Evolutionary conservation across 2,888 invertebrate species (phyloP), one percentile per base, ranked within the genome.

Genomic region (Spilosoma lubricipeda): DNA sequence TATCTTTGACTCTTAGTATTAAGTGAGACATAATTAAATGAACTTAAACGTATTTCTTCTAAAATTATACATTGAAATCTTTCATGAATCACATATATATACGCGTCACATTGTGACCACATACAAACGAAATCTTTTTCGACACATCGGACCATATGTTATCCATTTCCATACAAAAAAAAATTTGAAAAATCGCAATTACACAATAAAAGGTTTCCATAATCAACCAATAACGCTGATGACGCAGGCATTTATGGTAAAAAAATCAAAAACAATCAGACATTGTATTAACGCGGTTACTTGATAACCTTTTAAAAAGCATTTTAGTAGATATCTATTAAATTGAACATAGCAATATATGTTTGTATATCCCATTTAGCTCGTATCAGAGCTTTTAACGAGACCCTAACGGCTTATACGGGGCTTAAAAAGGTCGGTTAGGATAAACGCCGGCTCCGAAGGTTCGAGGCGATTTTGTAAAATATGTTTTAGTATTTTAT

Each of bases 361-460:
- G 48, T 52, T 69, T 52, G 52, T 30, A 20, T 45, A 67, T 30
- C 18, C 67, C 33, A 36, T 36, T 68, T 52, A 52, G 13, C 9
- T 20, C 68, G 48, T 52, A 68, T 68, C 23, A 59, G 36, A 27
- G 36, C 59, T n/a, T 59, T 59, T 63, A 59, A 59, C 59, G 59
- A 23, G 20, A 36, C 39, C 59, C 59, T 42, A 39, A 63, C 36
- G 39, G 70, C 39, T 59, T 70, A 70, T 20, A 52, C 36, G 59
- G 59, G 63, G 42, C 42, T 59, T 70, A 70, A 52, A 33, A 42
- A 42, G 63, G 59, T 59, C 59, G 59, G 70, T 23, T 63, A 63
- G 63, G 70, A 70, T 59, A 70, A 30, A 42, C 27, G 18, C 8
- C n/a, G 42, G n/a, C n/a, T 30, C 8, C 63, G 30, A 30, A 63